A percentile compares a stretch with the other conserved stretches of the same genome.
Evolutionary conservation across 2,888 invertebrate species (phyloP).

Genomic region (Yponomeuta malinellus): DNA sequence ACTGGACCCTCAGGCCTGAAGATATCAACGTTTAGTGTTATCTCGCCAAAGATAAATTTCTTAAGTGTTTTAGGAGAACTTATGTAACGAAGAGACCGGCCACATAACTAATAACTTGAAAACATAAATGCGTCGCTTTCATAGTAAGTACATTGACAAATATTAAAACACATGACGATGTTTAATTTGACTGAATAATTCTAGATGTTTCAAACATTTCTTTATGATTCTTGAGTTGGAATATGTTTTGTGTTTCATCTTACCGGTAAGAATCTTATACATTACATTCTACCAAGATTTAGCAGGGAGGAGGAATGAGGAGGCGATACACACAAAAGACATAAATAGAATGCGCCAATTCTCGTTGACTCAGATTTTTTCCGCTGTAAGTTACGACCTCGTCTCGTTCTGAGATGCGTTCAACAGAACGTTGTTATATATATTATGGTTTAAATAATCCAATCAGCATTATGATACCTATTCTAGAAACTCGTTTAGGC

Average conservation of each 20-base stretch:
- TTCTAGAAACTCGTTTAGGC: background rate
- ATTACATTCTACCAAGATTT: too few relatives aligned
- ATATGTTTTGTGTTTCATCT: too few relatives aligned
- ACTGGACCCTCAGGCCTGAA: background rate
- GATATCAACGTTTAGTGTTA: background rate
- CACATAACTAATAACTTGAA: too few relatives aligned
- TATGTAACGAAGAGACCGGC: background rate
- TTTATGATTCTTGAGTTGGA: too few relatives aligned
- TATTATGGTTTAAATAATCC: background rate
- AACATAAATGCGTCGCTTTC: too few relatives aligned
- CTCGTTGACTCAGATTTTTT: background rate
- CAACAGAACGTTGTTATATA: background rate
- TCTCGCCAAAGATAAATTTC: background rate
- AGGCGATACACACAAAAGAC: constrained; percentile 58
- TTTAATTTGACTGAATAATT: too few relatives aligned
- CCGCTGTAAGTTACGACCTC: constrained; percentile 9
- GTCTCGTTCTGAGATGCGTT: background rate
- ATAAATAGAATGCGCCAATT: constrained; percentile 49
- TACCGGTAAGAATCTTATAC: too few relatives aligned
- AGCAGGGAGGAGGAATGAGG: constrained; percentile 35
- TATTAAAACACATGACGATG: too few relatives aligned
- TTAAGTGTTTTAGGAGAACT: constrained; percentile 1
- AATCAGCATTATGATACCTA: background rate
- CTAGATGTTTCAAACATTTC: too few relatives aligned
- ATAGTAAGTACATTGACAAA: too few relatives aligned